Evolutionary conservation across 2,888 invertebrate species (phyloP).

Genomic region (Watsonalla cultraria): DNA sequence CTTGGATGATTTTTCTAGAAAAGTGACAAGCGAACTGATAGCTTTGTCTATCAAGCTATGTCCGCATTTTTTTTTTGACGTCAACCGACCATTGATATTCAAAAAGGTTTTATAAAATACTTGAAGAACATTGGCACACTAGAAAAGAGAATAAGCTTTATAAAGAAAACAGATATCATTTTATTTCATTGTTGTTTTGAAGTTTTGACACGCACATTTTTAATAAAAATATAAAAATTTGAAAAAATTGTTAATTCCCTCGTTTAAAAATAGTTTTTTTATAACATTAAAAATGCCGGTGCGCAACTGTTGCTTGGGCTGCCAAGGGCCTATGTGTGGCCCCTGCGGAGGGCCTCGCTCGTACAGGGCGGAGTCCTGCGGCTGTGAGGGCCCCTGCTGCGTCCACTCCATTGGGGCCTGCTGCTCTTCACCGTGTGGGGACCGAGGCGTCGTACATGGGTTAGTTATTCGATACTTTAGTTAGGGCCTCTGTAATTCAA

Average conservation of each 20-base stretch:
- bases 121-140: no score
- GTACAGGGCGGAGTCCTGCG: slow-evolving; percentile 30
- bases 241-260: background rate
- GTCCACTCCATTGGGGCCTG: slow-evolving; percentile 40
- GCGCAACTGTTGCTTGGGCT: slow-evolving; percentile 61
- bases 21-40: background rate
- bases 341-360: slow-evolving; percentile 45
- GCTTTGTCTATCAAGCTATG: background rate
- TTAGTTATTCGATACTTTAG: slow-evolving; percentile 17
- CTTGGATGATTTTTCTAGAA: background rate
- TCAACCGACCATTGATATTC: background rate
- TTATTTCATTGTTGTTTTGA: no score
- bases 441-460: slow-evolving; percentile 52
- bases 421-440: slow-evolving; percentile 45
- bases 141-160: no score
- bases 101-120: no score
- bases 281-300: slow-evolving; percentile 50
- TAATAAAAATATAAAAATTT: background rate
- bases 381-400: slow-evolving; percentile 50
- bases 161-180: no score
- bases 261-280: background rate
- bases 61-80: background rate
- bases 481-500: background rate
- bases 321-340: slow-evolving; percentile 52
- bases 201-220: background rate